Evolutionary conservation across 2,888 invertebrate species (phyloP).

Genomic region (Volucella inanis): DNA sequence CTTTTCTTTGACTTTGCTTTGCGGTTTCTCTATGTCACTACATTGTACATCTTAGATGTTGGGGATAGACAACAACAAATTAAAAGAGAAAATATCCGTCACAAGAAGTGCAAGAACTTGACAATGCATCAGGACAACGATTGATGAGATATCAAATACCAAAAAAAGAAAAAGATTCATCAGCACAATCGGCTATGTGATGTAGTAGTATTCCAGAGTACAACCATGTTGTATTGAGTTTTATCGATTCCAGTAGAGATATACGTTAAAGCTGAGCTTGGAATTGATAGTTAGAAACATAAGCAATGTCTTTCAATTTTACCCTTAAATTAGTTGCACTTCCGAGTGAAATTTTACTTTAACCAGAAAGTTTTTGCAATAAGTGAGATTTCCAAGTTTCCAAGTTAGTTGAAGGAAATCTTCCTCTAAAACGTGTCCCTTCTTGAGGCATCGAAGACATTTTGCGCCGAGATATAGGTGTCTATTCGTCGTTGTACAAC

Average conservation of each 20-base stretch:
- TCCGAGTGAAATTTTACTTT: no score
- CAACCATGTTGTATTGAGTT: constrained; percentile 29
- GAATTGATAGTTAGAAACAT: no score
- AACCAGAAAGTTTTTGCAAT: no score
- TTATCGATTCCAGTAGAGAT: constrained; percentile 34
- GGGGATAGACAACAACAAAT: constrained; percentile 13
- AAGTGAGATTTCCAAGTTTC: no score
- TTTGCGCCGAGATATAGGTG: no score
- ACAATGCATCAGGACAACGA: constrained; percentile 67
- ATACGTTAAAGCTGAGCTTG: constrained; percentile 22
- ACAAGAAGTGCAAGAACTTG: constrained; percentile 23
- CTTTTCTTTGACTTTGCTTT: constrained; percentile 61
- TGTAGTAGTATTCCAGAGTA: constrained; percentile 42
- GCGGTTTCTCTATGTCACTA: constrained; percentile 72
- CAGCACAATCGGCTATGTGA: constrained; percentile 26
- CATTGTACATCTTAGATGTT: constrained; percentile 42
- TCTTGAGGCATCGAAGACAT: no score
- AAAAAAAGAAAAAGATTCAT: constrained; percentile 13
- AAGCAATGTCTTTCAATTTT: no score
- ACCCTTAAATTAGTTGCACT: no score
- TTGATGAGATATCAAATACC: constrained; percentile 74
- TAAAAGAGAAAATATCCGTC: constrained; percentile 20
- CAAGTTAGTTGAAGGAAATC: no score
- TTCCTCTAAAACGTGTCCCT: no score
- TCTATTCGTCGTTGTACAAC: no score